These are phyloP conservation scores for Dascillus cervinus DNA, from an alignment of 2,888 invertebrate species.

Conservation along the genomic window DNA sequence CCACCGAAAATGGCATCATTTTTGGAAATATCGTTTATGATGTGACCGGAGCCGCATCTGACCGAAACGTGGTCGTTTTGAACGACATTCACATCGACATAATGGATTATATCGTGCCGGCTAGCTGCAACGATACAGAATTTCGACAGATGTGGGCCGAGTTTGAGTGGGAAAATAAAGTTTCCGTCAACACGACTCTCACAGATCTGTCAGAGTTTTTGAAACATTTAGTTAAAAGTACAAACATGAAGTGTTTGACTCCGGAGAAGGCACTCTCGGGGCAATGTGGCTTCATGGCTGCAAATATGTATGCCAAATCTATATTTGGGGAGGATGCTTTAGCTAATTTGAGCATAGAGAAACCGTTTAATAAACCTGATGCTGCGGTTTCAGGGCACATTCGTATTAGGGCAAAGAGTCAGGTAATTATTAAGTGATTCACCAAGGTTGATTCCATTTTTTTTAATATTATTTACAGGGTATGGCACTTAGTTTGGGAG, in stretches of 20 bases:
- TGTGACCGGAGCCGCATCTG: slow-evolving; percentile 84
- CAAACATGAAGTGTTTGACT: slow-evolving; percentile 98
- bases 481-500: slow-evolving; percentile 97
- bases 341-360: slow-evolving; percentile 98
- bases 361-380: slow-evolving; percentile 76
- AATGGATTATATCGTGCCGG: slow-evolving; percentile 98
- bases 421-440: too few relatives aligned
- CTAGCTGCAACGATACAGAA: slow-evolving; percentile 87
- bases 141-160: slow-evolving; percentile 99
- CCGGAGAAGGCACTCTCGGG: slow-evolving; percentile 95
- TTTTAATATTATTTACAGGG: slow-evolving; percentile 56
- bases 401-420: slow-evolving; percentile 95
- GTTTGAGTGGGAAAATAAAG: slow-evolving; percentile 99
- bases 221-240: slow-evolving; percentile 83
- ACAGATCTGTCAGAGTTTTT: slow-evolving; percentile 90
- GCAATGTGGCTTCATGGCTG: slow-evolving; percentile 99
- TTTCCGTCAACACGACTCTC: slow-evolving; percentile 64
- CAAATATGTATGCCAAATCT: slow-evolving; percentile 97
- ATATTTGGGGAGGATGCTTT: slow-evolving; percentile 98
- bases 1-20: slow-evolving; percentile 98
- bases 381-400: slow-evolving; percentile 95
- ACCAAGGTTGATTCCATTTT: too few relatives aligned
- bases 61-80: slow-evolving; percentile 94
- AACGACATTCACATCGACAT: slow-evolving; percentile 99
- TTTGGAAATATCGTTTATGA: slow-evolving; percentile 99